Evolutionary conservation across 2,888 invertebrate species (phyloP).

Genomic region (Pinctada fucata): DNA sequence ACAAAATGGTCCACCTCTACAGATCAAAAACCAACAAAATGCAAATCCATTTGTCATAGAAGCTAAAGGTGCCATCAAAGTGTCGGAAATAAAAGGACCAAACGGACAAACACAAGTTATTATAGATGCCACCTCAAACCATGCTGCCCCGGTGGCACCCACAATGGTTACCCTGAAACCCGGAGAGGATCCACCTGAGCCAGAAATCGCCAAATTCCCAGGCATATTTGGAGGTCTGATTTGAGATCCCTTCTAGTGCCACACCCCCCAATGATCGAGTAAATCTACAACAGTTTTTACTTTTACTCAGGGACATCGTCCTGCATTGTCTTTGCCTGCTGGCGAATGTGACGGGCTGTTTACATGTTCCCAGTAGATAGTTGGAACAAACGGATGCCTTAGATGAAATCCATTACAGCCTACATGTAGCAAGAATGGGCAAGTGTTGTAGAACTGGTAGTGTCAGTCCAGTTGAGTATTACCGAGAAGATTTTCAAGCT

Average conservation of each 20-base stretch:
- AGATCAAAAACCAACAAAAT: slow-evolving; percentile 1
- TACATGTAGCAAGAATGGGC: too few species aligned
- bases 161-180: slow-evolving; percentile 19
- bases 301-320: too few species aligned
- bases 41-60: slow-evolving; percentile 25
- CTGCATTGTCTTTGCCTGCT: too few species aligned
- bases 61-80: slow-evolving; percentile 23
- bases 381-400: too few species aligned
- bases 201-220: slow-evolving; percentile 4
- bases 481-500: too few species aligned
- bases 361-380: too few species aligned
- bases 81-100: slow-evolving; percentile 25
- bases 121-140: slow-evolving; percentile 26
- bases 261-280: background rate
- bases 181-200: slow-evolving; percentile 28
- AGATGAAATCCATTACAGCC: too few species aligned
- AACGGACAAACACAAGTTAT: slow-evolving; percentile 31
- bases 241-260: background rate
- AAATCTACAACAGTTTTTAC: background rate
- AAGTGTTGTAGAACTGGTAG: too few species aligned
- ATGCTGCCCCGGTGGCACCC: background rate
- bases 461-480: too few species aligned
- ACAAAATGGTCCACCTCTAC: background rate
- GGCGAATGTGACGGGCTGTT: too few species aligned
- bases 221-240: background rate